These are phyloP conservation scores for Acanthacorydalis orientalis DNA, from an alignment of 2,888 invertebrate genomes.

Conservation along the genomic window DNA sequence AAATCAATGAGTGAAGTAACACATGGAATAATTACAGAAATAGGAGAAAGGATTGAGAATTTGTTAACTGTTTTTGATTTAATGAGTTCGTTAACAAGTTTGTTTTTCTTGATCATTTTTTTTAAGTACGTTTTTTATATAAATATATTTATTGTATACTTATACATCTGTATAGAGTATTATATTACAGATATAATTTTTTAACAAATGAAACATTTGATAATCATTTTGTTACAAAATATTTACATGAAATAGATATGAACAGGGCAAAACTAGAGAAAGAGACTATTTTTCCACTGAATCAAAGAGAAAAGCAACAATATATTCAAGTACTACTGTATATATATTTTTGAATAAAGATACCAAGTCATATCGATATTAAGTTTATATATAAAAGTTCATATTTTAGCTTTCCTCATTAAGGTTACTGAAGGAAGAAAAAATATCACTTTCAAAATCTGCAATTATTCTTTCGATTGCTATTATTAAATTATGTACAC, in stretches of 20 bases:
- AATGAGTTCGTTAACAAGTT: conserved; percentile 42
- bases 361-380: too few species aligned
- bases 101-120: conserved; percentile 44
- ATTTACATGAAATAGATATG: conserved; percentile 45
- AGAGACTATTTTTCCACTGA: conserved; percentile 50
- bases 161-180: conserved; percentile 32
- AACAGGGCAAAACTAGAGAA: conserved; percentile 37
- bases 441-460: conserved; percentile 33
- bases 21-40: conserved; percentile 41
- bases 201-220: conserved; percentile 51
- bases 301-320: conserved; percentile 40
- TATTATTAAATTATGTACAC: conserved; percentile 51
- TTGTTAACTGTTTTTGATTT: conserved; percentile 42
- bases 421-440: conserved; percentile 40
- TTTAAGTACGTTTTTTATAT: conserved; percentile 30
- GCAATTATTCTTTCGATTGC: conserved; percentile 42
- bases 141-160: background rate
- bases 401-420: conserved; percentile 35
- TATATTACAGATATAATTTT: conserved; percentile 54
- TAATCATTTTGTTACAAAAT: conserved; percentile 50
- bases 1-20: conserved; percentile 35
- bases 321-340: conserved; percentile 40
- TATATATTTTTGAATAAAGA: background rate
- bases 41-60: conserved; percentile 38
- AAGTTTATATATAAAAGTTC: too few species aligned